Evolutionary conservation across 1,140 invertebrate species (phyloP).

Genomic region (Drosophila willistoni): DNA sequence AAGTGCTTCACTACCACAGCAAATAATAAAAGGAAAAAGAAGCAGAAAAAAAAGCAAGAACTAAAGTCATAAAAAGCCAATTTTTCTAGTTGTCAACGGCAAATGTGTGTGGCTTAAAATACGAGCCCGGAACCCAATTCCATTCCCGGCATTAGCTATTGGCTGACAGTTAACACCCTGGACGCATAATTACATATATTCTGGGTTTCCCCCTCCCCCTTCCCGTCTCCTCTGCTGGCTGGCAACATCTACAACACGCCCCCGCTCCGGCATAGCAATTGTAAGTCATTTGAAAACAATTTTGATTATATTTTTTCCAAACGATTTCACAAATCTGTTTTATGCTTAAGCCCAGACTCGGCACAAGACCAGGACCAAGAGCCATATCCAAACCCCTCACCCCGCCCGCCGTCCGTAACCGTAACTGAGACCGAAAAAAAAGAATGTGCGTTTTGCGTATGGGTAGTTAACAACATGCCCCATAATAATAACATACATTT

Average conservation of each 20-base stretch:
- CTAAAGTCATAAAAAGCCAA: constrained; percentile 72
- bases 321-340: constrained; percentile 80
- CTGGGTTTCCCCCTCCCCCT: not conserved
- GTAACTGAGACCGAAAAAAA: constrained; percentile 13
- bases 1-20: constrained; percentile 6
- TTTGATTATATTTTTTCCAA: constrained; percentile 82
- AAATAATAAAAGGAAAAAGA: not conserved
- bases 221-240: not conserved
- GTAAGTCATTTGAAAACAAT: constrained; percentile 81
- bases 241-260: not conserved
- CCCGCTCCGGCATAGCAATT: constrained; percentile 56
- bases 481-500: constrained; percentile 81
- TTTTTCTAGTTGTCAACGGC: constrained; percentile 80
- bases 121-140: constrained; percentile 30
- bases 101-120: constrained; percentile 75
- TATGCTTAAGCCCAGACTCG: constrained; percentile 50
- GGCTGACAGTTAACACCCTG: constrained; percentile 76
- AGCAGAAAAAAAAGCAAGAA: constrained; percentile 24
- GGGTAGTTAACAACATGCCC: constrained; percentile 80
- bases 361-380: not conserved
- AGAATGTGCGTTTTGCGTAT: constrained; percentile 72
- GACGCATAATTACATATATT: constrained; percentile 67
- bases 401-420: not conserved
- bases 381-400: too few species aligned
- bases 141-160: constrained; percentile 49